phyloP scores from a whole-genome alignment of 2,113 vertebrate species.

The Microcebus tavaratra region DNA sequence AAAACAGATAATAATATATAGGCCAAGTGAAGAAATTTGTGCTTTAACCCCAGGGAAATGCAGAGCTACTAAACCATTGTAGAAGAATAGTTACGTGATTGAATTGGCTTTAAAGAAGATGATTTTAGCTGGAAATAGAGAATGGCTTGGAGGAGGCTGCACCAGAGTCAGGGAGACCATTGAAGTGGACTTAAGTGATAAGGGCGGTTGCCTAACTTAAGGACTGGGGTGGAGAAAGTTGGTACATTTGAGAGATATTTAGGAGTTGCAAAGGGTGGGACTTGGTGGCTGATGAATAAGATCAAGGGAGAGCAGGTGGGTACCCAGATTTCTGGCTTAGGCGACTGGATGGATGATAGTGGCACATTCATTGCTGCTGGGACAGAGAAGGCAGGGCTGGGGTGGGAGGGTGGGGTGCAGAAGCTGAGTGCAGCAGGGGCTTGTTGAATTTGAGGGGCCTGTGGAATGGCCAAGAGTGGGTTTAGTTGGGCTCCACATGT shows the following conservation, averaged over 20 bases:
- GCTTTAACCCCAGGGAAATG: background rate
- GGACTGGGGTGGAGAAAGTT: background rate
- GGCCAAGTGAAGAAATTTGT: background rate
- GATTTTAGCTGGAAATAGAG: background rate
- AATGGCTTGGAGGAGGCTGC: background rate
- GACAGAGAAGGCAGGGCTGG: background rate
- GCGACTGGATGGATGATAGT: background rate
- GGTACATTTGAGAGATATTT: background rate
- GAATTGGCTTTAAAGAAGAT: background rate
- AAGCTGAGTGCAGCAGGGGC: background rate
- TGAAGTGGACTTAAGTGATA: background rate
- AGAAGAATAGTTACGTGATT: background rate
- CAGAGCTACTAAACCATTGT: background rate
- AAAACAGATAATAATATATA: background rate
- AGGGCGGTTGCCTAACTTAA: background rate
- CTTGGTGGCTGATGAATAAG: background rate
- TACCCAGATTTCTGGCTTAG: background rate
- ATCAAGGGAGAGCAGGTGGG: background rate
- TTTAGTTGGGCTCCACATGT: background rate
- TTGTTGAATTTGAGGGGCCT: background rate
- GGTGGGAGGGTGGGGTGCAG: background rate
- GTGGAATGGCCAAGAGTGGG: background rate
- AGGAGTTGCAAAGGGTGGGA: background rate
- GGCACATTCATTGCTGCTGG: background rate
- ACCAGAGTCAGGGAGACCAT: background rate